phyloP scores from a whole-genome alignment of 2,888 invertebrate species.

The Synergus itoensis region DNA sequence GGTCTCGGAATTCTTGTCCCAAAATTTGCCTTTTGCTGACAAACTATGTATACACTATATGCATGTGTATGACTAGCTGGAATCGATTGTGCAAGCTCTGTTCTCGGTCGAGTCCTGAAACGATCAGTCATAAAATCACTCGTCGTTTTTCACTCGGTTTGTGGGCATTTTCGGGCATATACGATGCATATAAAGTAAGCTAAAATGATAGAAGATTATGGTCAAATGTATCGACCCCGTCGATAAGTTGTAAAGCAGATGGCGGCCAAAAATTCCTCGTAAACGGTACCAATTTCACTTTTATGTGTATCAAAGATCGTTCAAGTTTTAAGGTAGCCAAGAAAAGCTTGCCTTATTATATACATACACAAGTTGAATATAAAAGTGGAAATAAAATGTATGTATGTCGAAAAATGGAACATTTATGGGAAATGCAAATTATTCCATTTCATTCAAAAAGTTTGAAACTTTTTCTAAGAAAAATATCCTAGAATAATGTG shows the following conservation, averaged over 20 bases:
- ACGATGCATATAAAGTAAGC: background rate
- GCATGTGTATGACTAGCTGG: background rate
- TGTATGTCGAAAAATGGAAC: too few species aligned
- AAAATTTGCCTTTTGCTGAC: background rate
- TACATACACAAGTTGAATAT: background rate
- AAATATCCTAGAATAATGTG: too few species aligned
- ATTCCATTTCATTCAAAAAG: too few species aligned
- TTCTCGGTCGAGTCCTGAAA: constrained; percentile 2
- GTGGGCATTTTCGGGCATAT: constrained; percentile 11
- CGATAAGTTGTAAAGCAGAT: constrained; percentile 19
- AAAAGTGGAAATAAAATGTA: background rate
- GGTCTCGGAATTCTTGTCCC: background rate
- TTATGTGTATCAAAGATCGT: background rate
- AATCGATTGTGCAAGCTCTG: background rate
- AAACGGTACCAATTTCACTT: background rate
- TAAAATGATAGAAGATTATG: constrained; percentile 29
- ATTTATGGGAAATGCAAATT: too few species aligned
- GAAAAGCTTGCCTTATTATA: background rate
- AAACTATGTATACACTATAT: too few species aligned
- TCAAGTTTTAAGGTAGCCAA: background rate
- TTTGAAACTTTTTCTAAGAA: too few species aligned
- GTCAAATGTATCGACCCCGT: background rate
- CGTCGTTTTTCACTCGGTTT: constrained; percentile 20
- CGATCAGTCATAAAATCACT: constrained; percentile 28
- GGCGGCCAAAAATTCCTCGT: background rate